Evolutionary conservation across 2,888 invertebrate species (phyloP).

Genomic region (Schizotus pectinicornis): DNA sequence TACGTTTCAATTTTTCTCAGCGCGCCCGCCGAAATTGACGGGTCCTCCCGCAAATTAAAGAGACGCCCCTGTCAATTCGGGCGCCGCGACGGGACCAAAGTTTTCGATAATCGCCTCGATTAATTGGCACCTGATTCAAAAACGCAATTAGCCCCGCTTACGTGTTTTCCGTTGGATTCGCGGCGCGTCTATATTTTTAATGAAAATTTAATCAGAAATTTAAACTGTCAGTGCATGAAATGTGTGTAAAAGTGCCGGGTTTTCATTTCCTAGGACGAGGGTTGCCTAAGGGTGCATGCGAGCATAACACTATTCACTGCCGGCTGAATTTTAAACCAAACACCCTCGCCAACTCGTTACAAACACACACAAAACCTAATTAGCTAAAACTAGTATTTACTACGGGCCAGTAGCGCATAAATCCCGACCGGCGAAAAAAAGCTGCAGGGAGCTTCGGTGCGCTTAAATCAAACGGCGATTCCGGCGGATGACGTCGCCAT

Average conservation of each 20-base stretch:
- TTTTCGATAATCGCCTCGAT: constrained; percentile 22
- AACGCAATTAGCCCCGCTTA: constrained; percentile 31
- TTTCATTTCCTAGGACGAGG: constrained; percentile 50
- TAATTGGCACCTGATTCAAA: constrained; percentile 26
- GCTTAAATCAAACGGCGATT: constrained; percentile 46
- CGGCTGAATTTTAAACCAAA: constrained; percentile 36
- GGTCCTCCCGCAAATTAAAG: constrained; percentile 14
- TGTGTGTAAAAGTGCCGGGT: constrained; percentile 47
- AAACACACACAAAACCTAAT: constrained; percentile 13
- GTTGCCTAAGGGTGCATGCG: constrained; percentile 49
- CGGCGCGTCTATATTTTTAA: constrained; percentile 49
- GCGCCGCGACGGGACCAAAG: constrained; percentile 6
- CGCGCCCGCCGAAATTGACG: constrained; percentile 7
- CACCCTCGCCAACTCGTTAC: constrained; percentile 5
- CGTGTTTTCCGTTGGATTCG: constrained; percentile 35
- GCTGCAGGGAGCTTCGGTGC: not conserved
- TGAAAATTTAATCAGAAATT: constrained; percentile 53
- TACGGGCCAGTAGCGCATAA: constrained; percentile 1
- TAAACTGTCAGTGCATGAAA: constrained; percentile 51
- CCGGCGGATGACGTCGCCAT: constrained; percentile 42
- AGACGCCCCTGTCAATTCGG: constrained; percentile 17
- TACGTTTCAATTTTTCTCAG: constrained; percentile 45
- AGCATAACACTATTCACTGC: constrained; percentile 35
- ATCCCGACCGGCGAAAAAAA: too few species aligned
- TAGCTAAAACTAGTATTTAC: constrained; percentile 1